phyloP scores from a whole-genome alignment of 1,140 invertebrate genomes.

The Euura saliciscinereae region DNA sequence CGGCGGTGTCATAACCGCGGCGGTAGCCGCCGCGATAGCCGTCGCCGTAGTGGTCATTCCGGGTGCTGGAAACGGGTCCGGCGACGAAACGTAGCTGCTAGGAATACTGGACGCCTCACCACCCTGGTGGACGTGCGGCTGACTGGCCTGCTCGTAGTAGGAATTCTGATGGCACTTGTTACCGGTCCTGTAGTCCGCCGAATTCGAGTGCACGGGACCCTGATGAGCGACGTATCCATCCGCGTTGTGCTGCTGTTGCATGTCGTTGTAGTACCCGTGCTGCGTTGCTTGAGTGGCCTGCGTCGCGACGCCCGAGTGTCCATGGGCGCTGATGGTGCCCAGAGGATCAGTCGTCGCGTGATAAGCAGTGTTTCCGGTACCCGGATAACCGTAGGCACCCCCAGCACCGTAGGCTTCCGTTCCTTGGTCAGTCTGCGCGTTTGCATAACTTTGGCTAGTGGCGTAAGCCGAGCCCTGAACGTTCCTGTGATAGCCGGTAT shows the following conservation, averaged over 20 bases:
- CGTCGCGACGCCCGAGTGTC: slow-evolving; percentile 31
- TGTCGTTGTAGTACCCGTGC: slow-evolving; percentile 45
- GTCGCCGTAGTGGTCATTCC: slow-evolving; percentile 63
- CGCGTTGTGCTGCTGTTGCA: slow-evolving; percentile 41
- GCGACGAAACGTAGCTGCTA: slow-evolving; percentile 56
- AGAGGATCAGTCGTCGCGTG: slow-evolving; percentile 41
- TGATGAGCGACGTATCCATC: slow-evolving; percentile 49
- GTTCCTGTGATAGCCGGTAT: slow-evolving; percentile 26
- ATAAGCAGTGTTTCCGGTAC: slow-evolving; percentile 34
- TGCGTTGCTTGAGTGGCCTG: slow-evolving; percentile 43
- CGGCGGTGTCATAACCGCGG: slow-evolving; percentile 66
- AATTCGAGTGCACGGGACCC: slow-evolving; percentile 36
- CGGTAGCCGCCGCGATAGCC: slow-evolving; percentile 62
- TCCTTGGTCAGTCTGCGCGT: slow-evolving; percentile 38
- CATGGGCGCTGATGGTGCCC: slow-evolving; percentile 27
- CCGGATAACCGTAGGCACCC: slow-evolving; percentile 45
- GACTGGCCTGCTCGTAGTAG: slow-evolving; percentile 56
- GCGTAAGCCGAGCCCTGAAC: slow-evolving; percentile 43
- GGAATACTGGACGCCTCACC: slow-evolving; percentile 60
- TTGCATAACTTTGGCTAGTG: slow-evolving; percentile 42
- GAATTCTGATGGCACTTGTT: slow-evolving; percentile 47
- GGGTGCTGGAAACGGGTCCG: slow-evolving; percentile 55
- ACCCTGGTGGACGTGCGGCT: slow-evolving; percentile 56
- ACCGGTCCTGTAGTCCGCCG: slow-evolving; percentile 40
- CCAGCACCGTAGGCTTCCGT: slow-evolving; percentile 45